These are phyloP conservation scores for Caenorhabditis inopinata DNA, from an alignment of 1,140 invertebrate genomes.

Conservation along the genomic window DNA sequence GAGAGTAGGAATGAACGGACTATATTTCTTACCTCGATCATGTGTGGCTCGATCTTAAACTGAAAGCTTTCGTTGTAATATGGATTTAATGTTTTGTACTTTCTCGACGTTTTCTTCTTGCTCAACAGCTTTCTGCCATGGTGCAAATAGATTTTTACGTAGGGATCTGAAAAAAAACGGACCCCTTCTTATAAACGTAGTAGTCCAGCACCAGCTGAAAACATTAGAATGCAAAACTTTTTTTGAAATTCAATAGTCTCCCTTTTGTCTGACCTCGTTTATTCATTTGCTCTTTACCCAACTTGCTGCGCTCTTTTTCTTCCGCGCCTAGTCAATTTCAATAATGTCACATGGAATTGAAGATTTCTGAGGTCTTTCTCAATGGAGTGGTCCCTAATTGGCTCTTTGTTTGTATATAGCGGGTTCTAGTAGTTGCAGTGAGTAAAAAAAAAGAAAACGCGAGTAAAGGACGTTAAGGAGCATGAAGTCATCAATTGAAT, in stretches of 20 bases:
- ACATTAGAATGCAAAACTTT: constrained; percentile 27
- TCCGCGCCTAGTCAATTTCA: background rate
- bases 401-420: background rate
- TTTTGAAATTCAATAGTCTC: constrained; percentile 12
- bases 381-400: background rate
- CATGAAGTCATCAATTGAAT: background rate
- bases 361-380: background rate
- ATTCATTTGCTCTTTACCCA: background rate
- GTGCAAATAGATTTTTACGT: constrained; percentile 72
- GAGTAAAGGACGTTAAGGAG: background rate
- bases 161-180: constrained; percentile 71
- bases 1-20: too few relatives aligned
- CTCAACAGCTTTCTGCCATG: constrained; percentile 71
- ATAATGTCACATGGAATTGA: background rate
- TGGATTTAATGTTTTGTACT: constrained; percentile 71
- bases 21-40: constrained; percentile 76
- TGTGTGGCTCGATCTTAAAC: constrained; percentile 74
- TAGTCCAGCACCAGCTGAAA: too few relatives aligned
- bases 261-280: background rate
- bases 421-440: background rate
- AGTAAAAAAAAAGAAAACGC: background rate
- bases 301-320: background rate
- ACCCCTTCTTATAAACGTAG: background rate
- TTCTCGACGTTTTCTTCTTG: constrained; percentile 73
- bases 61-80: constrained; percentile 73